A percentile compares a stretch with the other conserved stretches of the same genome.
Conservation (phyloP, 2,113 vertebrate species). For the Apaloderma vittatum region DNA sequence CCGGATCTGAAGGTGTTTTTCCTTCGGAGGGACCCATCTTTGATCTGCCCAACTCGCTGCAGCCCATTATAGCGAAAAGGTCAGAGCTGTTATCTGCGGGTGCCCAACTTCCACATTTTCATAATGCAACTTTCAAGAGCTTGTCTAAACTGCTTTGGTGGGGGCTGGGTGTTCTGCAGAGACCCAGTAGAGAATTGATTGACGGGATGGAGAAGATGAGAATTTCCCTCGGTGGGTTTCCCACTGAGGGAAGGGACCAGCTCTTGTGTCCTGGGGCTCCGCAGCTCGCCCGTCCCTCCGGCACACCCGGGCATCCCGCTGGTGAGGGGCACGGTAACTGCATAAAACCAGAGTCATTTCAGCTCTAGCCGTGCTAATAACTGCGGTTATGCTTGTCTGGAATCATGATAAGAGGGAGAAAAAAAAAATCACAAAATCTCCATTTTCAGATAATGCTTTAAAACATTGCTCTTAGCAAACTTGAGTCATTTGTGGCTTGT, state of each 20-base stretch:
- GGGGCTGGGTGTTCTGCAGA: not conserved
- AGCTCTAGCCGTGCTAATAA: not conserved
- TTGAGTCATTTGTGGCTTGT: not conserved
- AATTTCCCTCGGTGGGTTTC: not conserved
- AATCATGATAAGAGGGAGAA: not conserved
- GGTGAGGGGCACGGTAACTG: not conserved
- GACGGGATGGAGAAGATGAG: not conserved
- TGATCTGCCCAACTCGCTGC: not conserved
- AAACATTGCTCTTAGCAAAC: not conserved
- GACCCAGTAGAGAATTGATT: not conserved
- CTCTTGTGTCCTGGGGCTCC: not conserved
- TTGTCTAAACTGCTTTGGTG: not conserved
- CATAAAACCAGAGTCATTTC: not conserved
- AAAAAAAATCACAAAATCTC: not conserved
- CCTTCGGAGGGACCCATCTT: not conserved
- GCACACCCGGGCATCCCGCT: not conserved
- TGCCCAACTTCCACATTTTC: constrained; percentile 64
- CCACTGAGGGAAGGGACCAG: not conserved
- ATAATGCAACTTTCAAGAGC: constrained; percentile 50
- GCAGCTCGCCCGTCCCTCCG: not conserved
- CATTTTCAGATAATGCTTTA: not conserved
- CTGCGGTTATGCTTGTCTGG: not conserved
- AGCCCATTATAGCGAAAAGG: not conserved
- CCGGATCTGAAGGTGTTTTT: not conserved
- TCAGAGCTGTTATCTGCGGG: constrained; percentile 46